phyloP scores from a whole-genome alignment of 2,113 vertebrate genomes.

The Lontra canadensis region DNA sequence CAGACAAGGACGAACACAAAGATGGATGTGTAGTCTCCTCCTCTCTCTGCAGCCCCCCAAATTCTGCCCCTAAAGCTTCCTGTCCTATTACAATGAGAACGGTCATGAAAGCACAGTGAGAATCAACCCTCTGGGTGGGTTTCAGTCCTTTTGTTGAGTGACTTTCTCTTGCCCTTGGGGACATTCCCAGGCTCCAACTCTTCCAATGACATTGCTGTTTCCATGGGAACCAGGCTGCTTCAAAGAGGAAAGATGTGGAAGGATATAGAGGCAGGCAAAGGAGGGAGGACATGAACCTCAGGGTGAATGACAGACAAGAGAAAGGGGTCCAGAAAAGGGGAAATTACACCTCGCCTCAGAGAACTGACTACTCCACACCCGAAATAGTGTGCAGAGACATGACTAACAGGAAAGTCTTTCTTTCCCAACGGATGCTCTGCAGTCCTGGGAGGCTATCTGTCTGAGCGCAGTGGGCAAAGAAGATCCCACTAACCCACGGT shows the following conservation, averaged over 20 bases:
- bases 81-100: conserved; percentile 44
- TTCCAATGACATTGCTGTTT: conserved; percentile 81
- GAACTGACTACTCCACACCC: background rate
- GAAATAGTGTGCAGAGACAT: background rate
- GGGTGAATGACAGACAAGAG: conserved; percentile 50
- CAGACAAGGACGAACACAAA: conserved; percentile 48
- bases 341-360: background rate
- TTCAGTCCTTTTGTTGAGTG: conserved; percentile 72
- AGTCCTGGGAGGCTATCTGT: background rate
- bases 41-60: background rate
- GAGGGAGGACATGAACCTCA: conserved; percentile 58
- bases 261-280: conserved; percentile 66
- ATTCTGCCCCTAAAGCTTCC: background rate
- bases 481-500: background rate
- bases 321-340: conserved; percentile 6
- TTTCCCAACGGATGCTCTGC: background rate
- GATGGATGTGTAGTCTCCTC: background rate
- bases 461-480: background rate
- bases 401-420: background rate
- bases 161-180: conserved; percentile 82
- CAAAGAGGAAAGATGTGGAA: conserved; percentile 74
- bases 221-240: conserved; percentile 80
- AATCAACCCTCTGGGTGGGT: conserved; percentile 64
- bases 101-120: background rate
- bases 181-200: conserved; percentile 81